Percentiles rank a stretch among this genome's conserved stretches.
phyloP scores from a whole-genome alignment of 1,140 invertebrate species.

The Stegodyphus mimosarum region DNA sequence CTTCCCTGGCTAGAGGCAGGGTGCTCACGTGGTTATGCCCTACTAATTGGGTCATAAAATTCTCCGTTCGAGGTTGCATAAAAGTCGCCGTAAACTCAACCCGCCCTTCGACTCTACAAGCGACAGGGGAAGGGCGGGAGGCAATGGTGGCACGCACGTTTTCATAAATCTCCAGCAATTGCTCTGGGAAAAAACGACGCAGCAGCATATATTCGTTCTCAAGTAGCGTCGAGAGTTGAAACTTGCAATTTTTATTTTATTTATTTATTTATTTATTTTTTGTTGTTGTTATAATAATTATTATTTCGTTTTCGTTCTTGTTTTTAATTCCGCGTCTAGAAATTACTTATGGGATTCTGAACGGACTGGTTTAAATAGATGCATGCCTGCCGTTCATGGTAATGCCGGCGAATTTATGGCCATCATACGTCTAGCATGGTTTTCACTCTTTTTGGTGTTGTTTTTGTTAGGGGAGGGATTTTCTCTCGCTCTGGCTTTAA shows the following conservation, averaged over 20 bases:
- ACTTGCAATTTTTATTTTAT: not conserved
- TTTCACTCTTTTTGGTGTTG: too few species aligned
- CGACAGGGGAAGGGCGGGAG: constrained; percentile 14
- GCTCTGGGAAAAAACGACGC: constrained; percentile 20
- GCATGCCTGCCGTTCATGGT: constrained; percentile 19
- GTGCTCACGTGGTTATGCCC: constrained; percentile 57
- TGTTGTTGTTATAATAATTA: not conserved
- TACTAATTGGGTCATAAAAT: constrained; percentile 61
- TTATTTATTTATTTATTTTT: not conserved
- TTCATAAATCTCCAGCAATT: constrained; percentile 58
- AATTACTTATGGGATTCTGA: constrained; percentile 32
- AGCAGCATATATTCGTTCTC: constrained; percentile 11
- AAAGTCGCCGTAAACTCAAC: constrained; percentile 36
- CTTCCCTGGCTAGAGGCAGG: constrained; percentile 32
- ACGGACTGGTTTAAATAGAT: constrained; percentile 29
- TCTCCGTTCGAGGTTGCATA: constrained; percentile 43
- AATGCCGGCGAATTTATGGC: constrained; percentile 7
- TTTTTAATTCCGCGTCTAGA: constrained; percentile 24
- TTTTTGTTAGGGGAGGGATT: too few species aligned
- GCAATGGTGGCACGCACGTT: constrained; percentile 39
- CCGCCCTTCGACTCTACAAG: not conserved
- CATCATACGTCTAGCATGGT: too few species aligned
- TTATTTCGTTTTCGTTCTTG: not conserved
- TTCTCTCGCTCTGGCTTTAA: too few species aligned
- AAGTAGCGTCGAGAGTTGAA: constrained; percentile 33